phyloP scores from a whole-genome alignment of 2,888 invertebrate genomes.

The Eurytoma californica region DNA sequence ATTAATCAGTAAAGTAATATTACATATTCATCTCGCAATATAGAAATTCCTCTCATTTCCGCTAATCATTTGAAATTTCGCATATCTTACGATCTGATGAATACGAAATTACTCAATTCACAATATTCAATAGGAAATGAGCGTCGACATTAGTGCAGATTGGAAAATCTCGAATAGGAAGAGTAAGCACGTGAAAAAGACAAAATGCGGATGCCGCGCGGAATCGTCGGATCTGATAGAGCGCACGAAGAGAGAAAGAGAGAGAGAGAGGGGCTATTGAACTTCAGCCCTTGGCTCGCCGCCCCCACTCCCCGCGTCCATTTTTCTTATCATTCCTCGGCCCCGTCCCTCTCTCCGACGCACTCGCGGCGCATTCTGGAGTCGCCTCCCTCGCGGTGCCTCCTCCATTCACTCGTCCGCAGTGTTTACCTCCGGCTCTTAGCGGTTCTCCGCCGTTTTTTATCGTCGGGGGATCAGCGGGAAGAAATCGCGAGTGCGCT shows the following conservation, averaged over 20 bases:
- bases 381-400: conserved; percentile 21
- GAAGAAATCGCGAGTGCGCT: conserved; percentile 23
- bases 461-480: conserved; percentile 10
- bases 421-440: conserved; percentile 48
- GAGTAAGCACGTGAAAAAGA: neutral
- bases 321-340: conserved; percentile 38
- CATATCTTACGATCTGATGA: too few species aligned
- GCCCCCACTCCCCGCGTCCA: neutral
- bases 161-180: neutral
- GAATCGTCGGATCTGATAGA: conserved; percentile 21
- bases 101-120: too few species aligned
- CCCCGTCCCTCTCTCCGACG: neutral
- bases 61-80: too few species aligned
- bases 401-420: conserved; percentile 14
- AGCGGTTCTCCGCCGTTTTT: conserved; percentile 33
- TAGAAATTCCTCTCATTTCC: neutral
- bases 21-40: too few species aligned
- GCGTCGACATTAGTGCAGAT: neutral
- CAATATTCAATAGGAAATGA: too few species aligned
- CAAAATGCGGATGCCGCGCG: neutral
- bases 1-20: too few species aligned
- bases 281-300: conserved; percentile 37
- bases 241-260: neutral
- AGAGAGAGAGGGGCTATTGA: conserved; percentile 42
- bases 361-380: neutral